These are phyloP conservation scores for Colinus virginianus DNA, from an alignment of 2,113 vertebrate genomes.

Conservation along the genomic window DNA sequence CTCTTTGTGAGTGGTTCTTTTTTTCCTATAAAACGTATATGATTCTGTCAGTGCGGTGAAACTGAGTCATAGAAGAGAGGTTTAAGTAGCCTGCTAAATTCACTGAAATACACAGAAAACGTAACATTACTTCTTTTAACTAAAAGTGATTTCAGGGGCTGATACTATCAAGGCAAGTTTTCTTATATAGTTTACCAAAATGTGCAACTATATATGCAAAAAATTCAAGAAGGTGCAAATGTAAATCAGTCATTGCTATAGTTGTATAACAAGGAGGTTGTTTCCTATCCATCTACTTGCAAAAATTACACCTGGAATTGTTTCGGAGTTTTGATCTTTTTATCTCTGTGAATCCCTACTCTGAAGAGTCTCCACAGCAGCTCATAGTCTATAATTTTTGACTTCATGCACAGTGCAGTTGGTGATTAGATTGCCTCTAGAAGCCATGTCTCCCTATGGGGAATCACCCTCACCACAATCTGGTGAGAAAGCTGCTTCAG, in stretches of 20 bases:
- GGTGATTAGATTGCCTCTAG: not conserved
- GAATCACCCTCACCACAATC: not conserved
- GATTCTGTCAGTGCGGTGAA: not conserved
- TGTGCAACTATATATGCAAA: not conserved
- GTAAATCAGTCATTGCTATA: not conserved
- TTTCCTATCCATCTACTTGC: not conserved
- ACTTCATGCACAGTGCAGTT: not conserved
- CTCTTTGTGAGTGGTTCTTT: not conserved
- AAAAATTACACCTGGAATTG: not conserved
- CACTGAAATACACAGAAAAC: not conserved
- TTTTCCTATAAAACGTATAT: not conserved
- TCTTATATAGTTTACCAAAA: not conserved
- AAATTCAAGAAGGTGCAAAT: not conserved
- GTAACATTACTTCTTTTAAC: not conserved
- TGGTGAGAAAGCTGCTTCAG: conserved; percentile 1
- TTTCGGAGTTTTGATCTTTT: not conserved
- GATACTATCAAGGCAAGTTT: not conserved
- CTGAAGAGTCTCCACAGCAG: not conserved
- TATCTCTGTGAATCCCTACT: not conserved
- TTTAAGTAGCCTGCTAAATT: not conserved
- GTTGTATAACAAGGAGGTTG: not conserved
- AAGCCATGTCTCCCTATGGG: not conserved
- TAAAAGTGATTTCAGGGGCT: not conserved
- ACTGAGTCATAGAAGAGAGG: not conserved
- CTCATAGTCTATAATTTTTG: not conserved